phyloP scores from a whole-genome alignment of 2,888 invertebrate species.

The Caenorhabditis sp. region DNA sequence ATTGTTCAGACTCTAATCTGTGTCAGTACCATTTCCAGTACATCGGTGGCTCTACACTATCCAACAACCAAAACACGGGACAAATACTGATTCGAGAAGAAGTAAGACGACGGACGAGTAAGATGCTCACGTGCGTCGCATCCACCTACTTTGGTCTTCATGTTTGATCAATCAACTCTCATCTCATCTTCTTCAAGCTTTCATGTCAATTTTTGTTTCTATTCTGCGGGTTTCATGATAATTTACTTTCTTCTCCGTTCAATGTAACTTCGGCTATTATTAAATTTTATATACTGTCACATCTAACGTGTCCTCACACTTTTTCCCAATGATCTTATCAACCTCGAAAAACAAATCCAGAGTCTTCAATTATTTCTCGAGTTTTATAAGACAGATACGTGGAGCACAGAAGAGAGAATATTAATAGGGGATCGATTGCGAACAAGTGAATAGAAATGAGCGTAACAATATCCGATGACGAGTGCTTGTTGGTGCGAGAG shows the following conservation, averaged over 20 bases:
- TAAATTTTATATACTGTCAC: too few species aligned
- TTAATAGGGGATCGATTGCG: neutral
- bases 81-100: constrained; percentile 22
- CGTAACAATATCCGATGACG: too few species aligned
- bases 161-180: constrained; percentile 15
- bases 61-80: constrained; percentile 48
- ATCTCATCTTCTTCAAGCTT: neutral
- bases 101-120: constrained; percentile 32
- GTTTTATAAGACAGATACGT: too few species aligned
- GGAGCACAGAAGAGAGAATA: too few species aligned
- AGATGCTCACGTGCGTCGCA: constrained; percentile 28
- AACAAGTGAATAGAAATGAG: neutral
- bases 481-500: neutral
- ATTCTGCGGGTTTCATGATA: too few species aligned
- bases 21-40: constrained; percentile 36
- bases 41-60: constrained; percentile 36
- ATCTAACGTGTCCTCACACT: too few species aligned
- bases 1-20: too few species aligned
- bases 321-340: too few species aligned
- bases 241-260: too few species aligned
- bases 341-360: too few species aligned
- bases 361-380: too few species aligned
- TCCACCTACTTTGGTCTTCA: constrained; percentile 49
- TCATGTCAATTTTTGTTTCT: neutral
- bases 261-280: too few species aligned